Evolutionary conservation across 2,113 vertebrate species (phyloP).

Genomic region (Morone chrysops): DNA sequence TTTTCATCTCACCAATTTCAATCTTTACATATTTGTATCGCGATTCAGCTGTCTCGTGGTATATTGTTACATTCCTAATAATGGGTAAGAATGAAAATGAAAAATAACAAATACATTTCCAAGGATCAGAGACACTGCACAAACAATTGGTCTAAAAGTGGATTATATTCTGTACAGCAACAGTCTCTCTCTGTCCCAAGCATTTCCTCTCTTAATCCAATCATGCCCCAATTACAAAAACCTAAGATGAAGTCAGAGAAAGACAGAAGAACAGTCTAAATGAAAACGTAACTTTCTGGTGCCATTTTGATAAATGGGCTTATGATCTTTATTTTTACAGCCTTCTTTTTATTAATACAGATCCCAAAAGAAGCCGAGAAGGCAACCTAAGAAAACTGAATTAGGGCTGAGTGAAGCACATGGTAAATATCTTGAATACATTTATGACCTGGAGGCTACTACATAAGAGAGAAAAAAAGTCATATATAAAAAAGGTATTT

Average conservation of each 20-base stretch:
- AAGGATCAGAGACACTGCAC: slow-evolving; percentile 42
- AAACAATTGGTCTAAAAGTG: slow-evolving; percentile 64
- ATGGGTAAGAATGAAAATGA: not conserved
- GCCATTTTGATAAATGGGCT: slow-evolving; percentile 33
- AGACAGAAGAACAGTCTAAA: slow-evolving; percentile 49
- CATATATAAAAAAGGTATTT: not conserved
- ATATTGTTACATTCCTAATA: no score
- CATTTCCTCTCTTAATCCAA: slow-evolving; percentile 77
- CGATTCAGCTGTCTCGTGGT: no score
- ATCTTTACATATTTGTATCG: no score
- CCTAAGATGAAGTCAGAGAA: slow-evolving; percentile 56
- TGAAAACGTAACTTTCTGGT: slow-evolving; percentile 36
- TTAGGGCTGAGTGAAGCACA: slow-evolving; percentile 18
- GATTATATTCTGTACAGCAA: slow-evolving; percentile 62
- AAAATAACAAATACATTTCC: slow-evolving; percentile 12
- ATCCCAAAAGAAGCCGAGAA: slow-evolving; percentile 11
- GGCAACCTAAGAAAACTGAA: not conserved
- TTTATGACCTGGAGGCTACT: not conserved
- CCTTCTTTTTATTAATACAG: not conserved
- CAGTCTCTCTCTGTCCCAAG: slow-evolving; percentile 43
- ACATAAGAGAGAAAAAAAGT: slow-evolving; percentile 1
- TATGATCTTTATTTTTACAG: slow-evolving; percentile 36
- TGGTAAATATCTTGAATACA: not conserved
- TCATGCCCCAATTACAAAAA: slow-evolving; percentile 76
- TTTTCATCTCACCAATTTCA: no score